phyloP scores from a whole-genome alignment of 2,888 invertebrate genomes.

The Drosophila neonasuta region DNA sequence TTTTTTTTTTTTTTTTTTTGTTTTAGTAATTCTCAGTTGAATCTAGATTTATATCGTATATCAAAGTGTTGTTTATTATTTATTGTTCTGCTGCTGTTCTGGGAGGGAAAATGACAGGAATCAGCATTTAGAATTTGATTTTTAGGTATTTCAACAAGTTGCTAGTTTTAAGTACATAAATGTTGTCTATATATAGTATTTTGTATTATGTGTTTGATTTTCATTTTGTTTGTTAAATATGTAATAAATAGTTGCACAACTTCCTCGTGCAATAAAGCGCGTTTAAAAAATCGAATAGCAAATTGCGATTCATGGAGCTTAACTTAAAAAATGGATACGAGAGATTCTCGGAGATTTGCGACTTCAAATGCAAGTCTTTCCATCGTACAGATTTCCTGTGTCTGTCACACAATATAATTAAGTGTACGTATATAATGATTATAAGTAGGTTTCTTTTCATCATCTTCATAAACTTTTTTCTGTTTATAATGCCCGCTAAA shows the following conservation, averaged over 20 bases:
- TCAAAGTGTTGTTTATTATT: conserved; percentile 62
- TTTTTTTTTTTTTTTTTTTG: background rate
- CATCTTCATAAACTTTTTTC: background rate
- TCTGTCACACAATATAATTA: conserved; percentile 27
- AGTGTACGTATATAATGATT: conserved; percentile 47
- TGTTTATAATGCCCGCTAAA: conserved; percentile 31
- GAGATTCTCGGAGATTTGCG: conserved; percentile 53
- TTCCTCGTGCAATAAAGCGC: conserved; percentile 53
- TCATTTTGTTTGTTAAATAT: conserved; percentile 57
- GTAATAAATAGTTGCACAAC: conserved; percentile 63
- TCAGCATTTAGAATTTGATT: conserved; percentile 75
- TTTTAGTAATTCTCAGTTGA: conserved; percentile 9
- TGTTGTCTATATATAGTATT: conserved; percentile 53
- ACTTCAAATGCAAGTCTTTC: conserved; percentile 33
- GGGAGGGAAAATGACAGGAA: conserved; percentile 36
- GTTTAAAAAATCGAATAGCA: conserved; percentile 31
- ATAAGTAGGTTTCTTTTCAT: conserved; percentile 6
- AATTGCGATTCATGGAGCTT: conserved; percentile 20
- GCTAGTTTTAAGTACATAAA: conserved; percentile 74
- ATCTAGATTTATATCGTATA: conserved; percentile 58
- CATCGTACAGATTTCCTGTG: conserved; percentile 10
- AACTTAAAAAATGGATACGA: conserved; percentile 30
- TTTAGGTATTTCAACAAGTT: conserved; percentile 63
- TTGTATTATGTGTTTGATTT: conserved; percentile 71
- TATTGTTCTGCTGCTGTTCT: conserved; percentile 49